Percentiles rank a stretch among this genome's conserved stretches.
Evolutionary conservation across 1,140 invertebrate species (phyloP).

Genomic region (Aphelenchoides avenae): DNA sequence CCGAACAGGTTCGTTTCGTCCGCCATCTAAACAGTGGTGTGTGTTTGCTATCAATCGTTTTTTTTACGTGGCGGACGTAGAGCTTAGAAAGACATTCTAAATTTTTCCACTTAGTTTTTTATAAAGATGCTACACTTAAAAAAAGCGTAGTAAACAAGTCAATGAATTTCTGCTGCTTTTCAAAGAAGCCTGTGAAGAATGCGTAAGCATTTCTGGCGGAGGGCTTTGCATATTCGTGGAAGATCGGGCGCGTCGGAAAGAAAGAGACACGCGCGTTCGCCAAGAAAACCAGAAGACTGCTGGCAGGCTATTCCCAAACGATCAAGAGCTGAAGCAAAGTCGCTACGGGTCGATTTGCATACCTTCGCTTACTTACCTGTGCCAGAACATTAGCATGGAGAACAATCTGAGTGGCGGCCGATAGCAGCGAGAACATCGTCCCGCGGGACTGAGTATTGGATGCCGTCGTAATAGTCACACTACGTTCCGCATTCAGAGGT

Average conservation of each 20-base stretch:
- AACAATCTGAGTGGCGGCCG: constrained; percentile 52
- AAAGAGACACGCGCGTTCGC: not conserved
- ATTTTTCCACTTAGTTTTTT: constrained; percentile 21
- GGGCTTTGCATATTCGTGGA: no score
- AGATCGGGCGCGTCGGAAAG: no score
- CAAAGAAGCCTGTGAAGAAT: constrained; percentile 16
- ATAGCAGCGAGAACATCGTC: constrained; percentile 54
- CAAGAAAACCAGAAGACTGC: constrained; percentile 2
- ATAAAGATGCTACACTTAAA: not conserved
- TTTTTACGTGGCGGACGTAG: not conserved
- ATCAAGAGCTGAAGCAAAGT: no score
- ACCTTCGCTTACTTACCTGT: constrained; percentile 30
- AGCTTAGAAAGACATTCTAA: constrained; percentile 8
- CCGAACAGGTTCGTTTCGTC: no score
- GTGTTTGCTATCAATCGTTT: constrained; percentile 3
- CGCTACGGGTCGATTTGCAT: not conserved
- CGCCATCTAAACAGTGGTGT: constrained; percentile 39
- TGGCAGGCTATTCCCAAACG: no score
- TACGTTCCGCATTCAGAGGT: no score
- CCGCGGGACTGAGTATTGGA: not conserved
- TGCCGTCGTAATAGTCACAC: constrained; percentile 4
- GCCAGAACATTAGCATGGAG: constrained; percentile 55
- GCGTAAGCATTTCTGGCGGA: no score
- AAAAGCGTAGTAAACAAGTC: not conserved
- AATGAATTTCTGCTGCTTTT: constrained; percentile 13